Conservation (phyloP, 37 sponge, comb jelly and placozoan genomes). For the Ephydatia muelleri region DNA sequence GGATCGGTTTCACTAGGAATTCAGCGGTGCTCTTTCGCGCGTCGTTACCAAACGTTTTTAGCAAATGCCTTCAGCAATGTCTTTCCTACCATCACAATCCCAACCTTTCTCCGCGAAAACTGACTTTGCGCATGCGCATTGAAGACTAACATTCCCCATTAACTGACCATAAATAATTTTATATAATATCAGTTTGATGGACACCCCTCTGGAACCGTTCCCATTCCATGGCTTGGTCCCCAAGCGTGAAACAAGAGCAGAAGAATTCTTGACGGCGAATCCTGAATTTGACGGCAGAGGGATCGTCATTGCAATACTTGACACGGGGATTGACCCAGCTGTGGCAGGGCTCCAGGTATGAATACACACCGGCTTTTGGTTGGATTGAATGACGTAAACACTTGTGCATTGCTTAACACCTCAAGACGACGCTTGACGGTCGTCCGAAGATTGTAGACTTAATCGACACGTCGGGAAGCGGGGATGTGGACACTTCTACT, state of each 20-base stretch:
- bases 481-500: conserved; percentile 91
- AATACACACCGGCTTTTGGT: not conserved
- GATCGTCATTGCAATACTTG: conserved; percentile 80
- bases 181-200: conserved; percentile 1
- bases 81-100: conserved; percentile 19
- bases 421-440: conserved; percentile 78
- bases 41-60: not conserved
- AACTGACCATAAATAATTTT: not conserved
- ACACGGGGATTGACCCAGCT: conserved; percentile 96
- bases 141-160: not conserved
- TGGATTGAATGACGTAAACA: not conserved
- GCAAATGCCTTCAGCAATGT: conserved; percentile 9
- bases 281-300: conserved; percentile 83
- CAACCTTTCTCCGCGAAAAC: conserved; percentile 81
- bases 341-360: conserved; percentile 82
- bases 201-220: conserved; percentile 48
- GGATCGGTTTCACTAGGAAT: not conserved
- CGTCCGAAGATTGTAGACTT: conserved; percentile 82
- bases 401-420: not conserved
- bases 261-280: conserved; percentile 58
- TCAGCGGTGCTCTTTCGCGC: not conserved
- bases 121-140: conserved; percentile 65
- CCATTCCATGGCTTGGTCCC: conserved; percentile 78
- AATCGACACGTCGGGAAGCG: conserved; percentile 88
- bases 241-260: conserved; percentile 89